phyloP scores from a whole-genome alignment of 2,888 invertebrate genomes.

The Rhagonycha lutea region DNA sequence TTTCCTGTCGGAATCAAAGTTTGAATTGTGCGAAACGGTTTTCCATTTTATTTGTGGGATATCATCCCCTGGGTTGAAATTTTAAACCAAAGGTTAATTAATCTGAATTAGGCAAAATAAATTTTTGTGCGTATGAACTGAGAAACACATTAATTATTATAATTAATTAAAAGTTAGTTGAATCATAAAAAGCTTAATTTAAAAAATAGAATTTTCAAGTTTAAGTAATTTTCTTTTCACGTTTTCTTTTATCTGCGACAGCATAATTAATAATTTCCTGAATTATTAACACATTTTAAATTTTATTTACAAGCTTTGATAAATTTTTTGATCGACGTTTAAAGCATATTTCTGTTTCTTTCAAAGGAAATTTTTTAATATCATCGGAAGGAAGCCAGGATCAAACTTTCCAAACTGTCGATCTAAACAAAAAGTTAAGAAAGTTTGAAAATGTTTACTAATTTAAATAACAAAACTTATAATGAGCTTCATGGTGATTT shows the following conservation, averaged over 20 bases:
- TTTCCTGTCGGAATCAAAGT: background rate
- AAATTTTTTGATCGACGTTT: background rate
- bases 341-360: background rate
- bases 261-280: background rate
- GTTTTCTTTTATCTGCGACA: background rate
- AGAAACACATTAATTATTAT: background rate
- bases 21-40: background rate
- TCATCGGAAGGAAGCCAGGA: background rate
- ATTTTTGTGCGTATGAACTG: background rate
- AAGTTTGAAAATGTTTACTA: background rate
- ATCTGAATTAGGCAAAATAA: background rate
- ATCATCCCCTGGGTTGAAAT: background rate
- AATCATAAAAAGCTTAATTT: background rate
- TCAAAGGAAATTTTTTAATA: background rate
- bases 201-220: background rate
- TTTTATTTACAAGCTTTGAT: background rate
- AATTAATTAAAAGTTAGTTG: background rate
- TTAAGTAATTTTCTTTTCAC: background rate
- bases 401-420: background rate
- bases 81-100: background rate
- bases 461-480: background rate
- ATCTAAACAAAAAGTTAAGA: background rate
- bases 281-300: background rate
- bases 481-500: background rate
- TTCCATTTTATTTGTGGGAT: background rate